phyloP scores from a whole-genome alignment of 2,888 invertebrate genomes.

The Drosophila nigritarsus region DNA sequence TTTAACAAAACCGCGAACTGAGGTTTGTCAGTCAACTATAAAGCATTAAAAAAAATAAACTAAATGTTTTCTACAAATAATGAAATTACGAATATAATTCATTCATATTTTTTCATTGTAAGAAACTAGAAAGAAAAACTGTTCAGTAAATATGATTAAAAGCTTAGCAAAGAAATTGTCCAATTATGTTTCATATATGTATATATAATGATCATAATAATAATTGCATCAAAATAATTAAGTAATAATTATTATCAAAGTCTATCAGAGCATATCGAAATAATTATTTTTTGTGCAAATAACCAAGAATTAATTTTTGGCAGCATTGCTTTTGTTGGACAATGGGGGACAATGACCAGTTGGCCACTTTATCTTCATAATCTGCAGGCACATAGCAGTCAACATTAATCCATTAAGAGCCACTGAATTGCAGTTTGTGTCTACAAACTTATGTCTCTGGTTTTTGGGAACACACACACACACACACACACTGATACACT shows the following conservation, averaged over 20 bases:
- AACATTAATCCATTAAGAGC: slow-evolving; percentile 38
- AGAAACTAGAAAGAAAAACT: too few species aligned
- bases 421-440: slow-evolving; percentile 44
- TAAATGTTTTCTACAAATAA: too few species aligned
- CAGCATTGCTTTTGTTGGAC: neutral
- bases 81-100: too few species aligned
- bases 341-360: slow-evolving; percentile 12
- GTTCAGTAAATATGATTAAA: too few species aligned
- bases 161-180: too few species aligned
- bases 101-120: too few species aligned
- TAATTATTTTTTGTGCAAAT: neutral
- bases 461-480: neutral
- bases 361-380: slow-evolving; percentile 25
- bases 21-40: neutral
- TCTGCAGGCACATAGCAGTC: slow-evolving; percentile 21
- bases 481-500: slow-evolving; percentile 1
- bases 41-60: neutral
- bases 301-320: neutral
- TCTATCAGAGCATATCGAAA: neutral
- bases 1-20: neutral
- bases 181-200: too few species aligned
- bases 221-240: neutral
- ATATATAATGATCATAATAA: too few species aligned
- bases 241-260: neutral
- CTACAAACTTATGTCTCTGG: neutral